A percentile compares a stretch with the other conserved stretches of the same genome.
phyloP scores from a whole-genome alignment of 2,113 vertebrate species.

The Laticauda colubrina region DNA sequence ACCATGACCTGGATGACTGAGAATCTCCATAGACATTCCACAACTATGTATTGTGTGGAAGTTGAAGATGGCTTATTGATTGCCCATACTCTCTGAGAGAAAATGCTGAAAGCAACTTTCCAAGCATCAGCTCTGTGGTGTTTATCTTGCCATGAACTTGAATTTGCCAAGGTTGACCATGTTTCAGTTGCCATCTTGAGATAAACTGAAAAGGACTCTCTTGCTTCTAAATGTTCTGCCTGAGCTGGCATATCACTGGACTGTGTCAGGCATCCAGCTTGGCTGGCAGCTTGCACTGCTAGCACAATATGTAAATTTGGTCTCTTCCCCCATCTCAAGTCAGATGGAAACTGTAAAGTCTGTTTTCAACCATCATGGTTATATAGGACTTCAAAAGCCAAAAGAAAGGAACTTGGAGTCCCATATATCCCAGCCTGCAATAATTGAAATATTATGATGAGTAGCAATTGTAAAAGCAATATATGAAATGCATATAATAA shows the following conservation, averaged over 20 bases:
- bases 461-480: not conserved
- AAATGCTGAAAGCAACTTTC: not conserved
- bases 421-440: not conserved
- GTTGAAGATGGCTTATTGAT: not conserved
- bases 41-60: not conserved
- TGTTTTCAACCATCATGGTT: not conserved
- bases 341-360: not conserved
- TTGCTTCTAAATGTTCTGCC: not conserved
- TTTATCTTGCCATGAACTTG: not conserved
- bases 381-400: not conserved
- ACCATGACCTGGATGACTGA: too few species aligned
- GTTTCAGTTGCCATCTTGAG: not conserved
- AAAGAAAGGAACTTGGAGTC: not conserved
- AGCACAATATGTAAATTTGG: not conserved
- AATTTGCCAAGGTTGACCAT: not conserved
- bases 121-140: not conserved
- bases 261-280: not conserved
- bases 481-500: not conserved
- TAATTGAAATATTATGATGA: not conserved
- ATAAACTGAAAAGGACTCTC: not conserved
- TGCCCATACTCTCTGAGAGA: not conserved
- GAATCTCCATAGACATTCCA: not conserved
- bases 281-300: not conserved
- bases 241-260: not conserved
- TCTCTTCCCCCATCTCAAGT: not conserved